Conservation (phyloP, 2,888 invertebrate genomes). For the Hydrotaea cyrtoneurina region DNA sequence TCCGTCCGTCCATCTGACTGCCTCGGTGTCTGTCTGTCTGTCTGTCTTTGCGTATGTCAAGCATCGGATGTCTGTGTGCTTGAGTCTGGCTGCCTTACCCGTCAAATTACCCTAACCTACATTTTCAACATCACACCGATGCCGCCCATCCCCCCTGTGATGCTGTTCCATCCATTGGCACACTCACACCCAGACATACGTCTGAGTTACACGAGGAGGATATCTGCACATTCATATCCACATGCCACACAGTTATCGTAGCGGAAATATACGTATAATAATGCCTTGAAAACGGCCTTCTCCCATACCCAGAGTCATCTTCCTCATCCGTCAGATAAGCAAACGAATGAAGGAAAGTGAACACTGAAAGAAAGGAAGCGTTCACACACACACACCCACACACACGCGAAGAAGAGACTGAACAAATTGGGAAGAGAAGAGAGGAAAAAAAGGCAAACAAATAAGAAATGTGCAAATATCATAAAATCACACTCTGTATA, state of each 20-base stretch:
- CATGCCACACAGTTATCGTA: constrained; percentile 22
- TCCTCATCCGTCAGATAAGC: constrained; percentile 12
- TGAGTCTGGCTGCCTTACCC: constrained; percentile 29
- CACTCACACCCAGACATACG: neutral
- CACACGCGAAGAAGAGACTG: no score
- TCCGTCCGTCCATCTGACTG: neutral
- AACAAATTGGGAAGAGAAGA: neutral
- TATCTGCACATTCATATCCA: neutral
- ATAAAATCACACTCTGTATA: constrained; percentile 58
- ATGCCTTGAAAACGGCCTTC: neutral
- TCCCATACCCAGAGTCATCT: neutral
- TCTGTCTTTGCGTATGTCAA: constrained; percentile 20
- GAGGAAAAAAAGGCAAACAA: constrained; percentile 36
- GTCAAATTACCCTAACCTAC: constrained; percentile 34
- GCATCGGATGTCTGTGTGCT: constrained; percentile 18
- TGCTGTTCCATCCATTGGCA: neutral
- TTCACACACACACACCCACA: neutral
- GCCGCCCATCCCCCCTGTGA: neutral
- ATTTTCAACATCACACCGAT: constrained; percentile 7
- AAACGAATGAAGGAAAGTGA: constrained; percentile 2
- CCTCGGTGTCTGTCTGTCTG: neutral
- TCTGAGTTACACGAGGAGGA: neutral
- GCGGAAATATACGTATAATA: constrained; percentile 36
- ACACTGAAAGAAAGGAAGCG: neutral
- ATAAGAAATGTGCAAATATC: constrained; percentile 59